Percentiles rank a stretch among this genome's conserved stretches.
These are phyloP conservation scores for Pissodes strobi DNA, from an alignment of 1,140 invertebrate genomes.

Conservation along the genomic window DNA sequence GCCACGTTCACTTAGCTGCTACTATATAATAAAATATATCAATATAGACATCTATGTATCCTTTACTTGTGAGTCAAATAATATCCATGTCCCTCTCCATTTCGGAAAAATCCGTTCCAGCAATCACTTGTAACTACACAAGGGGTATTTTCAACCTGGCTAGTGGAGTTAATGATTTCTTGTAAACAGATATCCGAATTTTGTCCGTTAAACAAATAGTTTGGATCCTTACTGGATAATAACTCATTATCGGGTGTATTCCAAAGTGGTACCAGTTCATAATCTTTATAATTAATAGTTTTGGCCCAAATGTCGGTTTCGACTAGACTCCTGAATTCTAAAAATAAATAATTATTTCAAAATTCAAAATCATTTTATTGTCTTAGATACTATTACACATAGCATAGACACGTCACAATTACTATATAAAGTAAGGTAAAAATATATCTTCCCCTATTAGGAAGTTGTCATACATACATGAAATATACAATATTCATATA, in stretches of 20 bases:
- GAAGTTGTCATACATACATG: no score
- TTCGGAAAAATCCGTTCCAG: slow-evolving; percentile 21
- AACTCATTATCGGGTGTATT: neutral
- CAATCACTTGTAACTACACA: slow-evolving; percentile 9
- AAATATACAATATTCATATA: no score
- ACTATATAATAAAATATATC: no score
- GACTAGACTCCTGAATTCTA: slow-evolving; percentile 29
- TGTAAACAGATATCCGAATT: slow-evolving; percentile 30
- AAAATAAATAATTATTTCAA: no score
- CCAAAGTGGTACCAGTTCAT: slow-evolving; percentile 5
- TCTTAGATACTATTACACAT: no score
- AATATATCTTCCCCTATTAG: no score
- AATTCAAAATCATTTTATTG: no score
- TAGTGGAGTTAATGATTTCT: slow-evolving; percentile 28
- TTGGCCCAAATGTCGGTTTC: slow-evolving; percentile 31
- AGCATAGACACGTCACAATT: no score
- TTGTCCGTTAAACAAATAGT: neutral
- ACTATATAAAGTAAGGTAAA: no score
- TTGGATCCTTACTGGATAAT: neutral
- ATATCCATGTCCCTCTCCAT: slow-evolving; percentile 18
- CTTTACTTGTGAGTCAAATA: slow-evolving; percentile 38
- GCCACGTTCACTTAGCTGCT: no score
- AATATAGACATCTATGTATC: no score
- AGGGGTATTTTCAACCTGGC: neutral
- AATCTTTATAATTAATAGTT: slow-evolving; percentile 27